phyloP scores from a whole-genome alignment of 2,888 invertebrate species.

The Sycophila texana region DNA sequence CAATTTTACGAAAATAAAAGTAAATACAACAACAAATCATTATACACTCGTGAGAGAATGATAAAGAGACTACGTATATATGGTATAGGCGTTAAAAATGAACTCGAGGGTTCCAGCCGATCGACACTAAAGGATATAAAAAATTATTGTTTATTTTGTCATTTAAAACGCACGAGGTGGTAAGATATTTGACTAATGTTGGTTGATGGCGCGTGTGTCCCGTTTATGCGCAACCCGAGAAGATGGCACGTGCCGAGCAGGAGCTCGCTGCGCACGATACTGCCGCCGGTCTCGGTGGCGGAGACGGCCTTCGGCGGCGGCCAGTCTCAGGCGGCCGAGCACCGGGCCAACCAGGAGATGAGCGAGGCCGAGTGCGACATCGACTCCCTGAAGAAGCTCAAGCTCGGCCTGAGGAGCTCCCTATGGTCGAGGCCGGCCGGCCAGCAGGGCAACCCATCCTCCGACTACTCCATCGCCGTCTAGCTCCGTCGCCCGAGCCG shows the following conservation, averaged over 20 bases:
- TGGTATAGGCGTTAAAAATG: no score
- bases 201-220: slow-evolving; percentile 36
- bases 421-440: slow-evolving; percentile 82
- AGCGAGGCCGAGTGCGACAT: slow-evolving; percentile 86
- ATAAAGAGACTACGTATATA: no score
- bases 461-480: slow-evolving; percentile 86
- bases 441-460: slow-evolving; percentile 77
- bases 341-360: slow-evolving; percentile 75
- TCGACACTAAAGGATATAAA: slow-evolving; percentile 9
- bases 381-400: slow-evolving; percentile 84
- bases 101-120: not conserved
- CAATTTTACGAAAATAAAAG: not conserved
- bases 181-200: slow-evolving; percentile 30
- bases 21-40: no score
- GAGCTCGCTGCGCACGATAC: slow-evolving; percentile 80
- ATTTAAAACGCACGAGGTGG: no score
- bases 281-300: slow-evolving; percentile 80
- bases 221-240: slow-evolving; percentile 45
- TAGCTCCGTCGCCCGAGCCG: slow-evolving; percentile 72
- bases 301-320: slow-evolving; percentile 78
- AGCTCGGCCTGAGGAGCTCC: slow-evolving; percentile 83
- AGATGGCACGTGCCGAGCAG: slow-evolving; percentile 78
- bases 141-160: no score
- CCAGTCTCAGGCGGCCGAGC: slow-evolving; percentile 69
- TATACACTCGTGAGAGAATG: no score